A percentile compares a stretch with the other conserved stretches of the same genome.
These are phyloP conservation scores for Pipa parva DNA, from an alignment of 2,113 vertebrate species.

Conservation along the genomic window DNA sequence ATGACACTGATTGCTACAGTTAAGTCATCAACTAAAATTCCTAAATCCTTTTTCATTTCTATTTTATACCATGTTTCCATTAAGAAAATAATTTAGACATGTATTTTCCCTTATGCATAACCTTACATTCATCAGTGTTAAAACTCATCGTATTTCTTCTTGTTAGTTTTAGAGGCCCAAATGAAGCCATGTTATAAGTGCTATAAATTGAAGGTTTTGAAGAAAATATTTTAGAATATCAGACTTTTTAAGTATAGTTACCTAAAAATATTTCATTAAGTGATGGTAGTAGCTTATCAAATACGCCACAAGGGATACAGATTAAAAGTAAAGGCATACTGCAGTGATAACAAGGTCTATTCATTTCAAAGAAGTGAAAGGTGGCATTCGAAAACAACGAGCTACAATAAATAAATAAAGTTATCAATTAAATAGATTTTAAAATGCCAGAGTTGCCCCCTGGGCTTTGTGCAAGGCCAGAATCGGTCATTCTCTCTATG, in stretches of 20 bases:
- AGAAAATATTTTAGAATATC: slow-evolving; percentile 16
- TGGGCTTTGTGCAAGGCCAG: not conserved
- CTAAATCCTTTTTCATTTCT: too few relatives aligned
- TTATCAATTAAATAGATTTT: slow-evolving; percentile 7
- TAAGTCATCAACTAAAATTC: too few relatives aligned
- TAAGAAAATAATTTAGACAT: too few relatives aligned
- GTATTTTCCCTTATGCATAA: too few relatives aligned
- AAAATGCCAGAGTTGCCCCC: not conserved
- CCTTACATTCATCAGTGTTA: too few relatives aligned
- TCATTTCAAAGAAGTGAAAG: not conserved
- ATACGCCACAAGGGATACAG: slow-evolving; percentile 24
- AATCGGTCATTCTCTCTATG: not conserved
- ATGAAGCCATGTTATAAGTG: slow-evolving; percentile 11
- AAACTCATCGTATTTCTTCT: too few relatives aligned
- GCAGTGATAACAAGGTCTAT: not conserved
- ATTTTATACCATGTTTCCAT: too few relatives aligned
- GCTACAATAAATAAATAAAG: not conserved
- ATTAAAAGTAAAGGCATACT: slow-evolving; percentile 18
- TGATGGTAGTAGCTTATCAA: slow-evolving; percentile 20
- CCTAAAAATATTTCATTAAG: slow-evolving; percentile 31
- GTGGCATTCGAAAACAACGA: not conserved
- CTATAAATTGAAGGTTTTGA: not conserved
- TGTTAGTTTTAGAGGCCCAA: not conserved
- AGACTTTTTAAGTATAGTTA: slow-evolving; percentile 10
- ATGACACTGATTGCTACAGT: too few relatives aligned